Percentiles rank a stretch among this genome's conserved stretches.
These are phyloP conservation scores for Darevskia mixta DNA, from an alignment of 2,797 vertebrate genomes.

Conservation along the genomic window DNA sequence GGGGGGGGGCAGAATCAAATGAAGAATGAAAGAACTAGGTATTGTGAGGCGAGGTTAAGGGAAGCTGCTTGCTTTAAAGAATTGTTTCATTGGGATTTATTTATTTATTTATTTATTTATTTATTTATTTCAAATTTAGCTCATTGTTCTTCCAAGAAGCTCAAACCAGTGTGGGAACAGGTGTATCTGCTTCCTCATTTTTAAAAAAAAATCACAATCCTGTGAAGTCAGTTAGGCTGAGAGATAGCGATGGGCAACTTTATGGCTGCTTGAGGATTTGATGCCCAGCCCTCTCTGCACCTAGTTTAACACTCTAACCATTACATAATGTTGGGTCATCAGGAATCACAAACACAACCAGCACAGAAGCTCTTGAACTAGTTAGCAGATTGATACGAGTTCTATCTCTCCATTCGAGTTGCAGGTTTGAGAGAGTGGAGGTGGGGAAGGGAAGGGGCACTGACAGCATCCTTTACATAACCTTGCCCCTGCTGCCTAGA, in stretches of 20 bases:
- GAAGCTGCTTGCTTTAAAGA: background rate
- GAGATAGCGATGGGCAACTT: background rate
- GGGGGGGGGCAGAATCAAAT: background rate
- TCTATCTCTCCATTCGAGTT: background rate
- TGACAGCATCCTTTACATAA: background rate
- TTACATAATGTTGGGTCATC: background rate
- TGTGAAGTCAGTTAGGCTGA: background rate
- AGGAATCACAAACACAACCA: background rate
- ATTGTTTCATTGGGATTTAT: background rate
- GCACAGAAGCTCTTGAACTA: background rate
- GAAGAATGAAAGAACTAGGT: background rate
- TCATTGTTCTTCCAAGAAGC: background rate
- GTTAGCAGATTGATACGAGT: background rate
- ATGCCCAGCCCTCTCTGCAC: background rate
- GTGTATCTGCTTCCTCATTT: background rate
- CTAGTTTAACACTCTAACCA: background rate
- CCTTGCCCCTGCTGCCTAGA: background rate
- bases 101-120: background rate
- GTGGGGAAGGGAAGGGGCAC: too few relatives aligned
- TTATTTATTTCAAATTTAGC: background rate
- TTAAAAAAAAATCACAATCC: background rate
- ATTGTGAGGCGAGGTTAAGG: background rate
- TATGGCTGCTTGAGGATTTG: background rate
- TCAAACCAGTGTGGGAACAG: background rate
- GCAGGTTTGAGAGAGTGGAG: background rate